These are phyloP conservation scores for Gallinago solitaria DNA, from an alignment of 2,797 vertebrate genomes.

Conservation along the genomic window DNA sequence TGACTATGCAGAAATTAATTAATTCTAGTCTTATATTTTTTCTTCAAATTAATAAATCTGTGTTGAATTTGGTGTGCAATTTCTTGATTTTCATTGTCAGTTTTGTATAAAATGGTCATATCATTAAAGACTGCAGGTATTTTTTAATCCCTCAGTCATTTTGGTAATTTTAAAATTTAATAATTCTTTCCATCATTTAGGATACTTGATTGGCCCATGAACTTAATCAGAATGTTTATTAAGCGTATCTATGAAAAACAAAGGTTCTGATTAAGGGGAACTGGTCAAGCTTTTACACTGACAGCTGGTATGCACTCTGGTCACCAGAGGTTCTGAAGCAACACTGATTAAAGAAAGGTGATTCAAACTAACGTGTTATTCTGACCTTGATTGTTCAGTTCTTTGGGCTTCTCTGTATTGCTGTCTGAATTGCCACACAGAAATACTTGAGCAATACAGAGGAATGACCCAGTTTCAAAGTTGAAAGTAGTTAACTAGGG, in stretches of 20 bases:
- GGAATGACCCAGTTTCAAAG: neutral
- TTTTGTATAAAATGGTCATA: neutral
- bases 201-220: neutral
- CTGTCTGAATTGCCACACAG: neutral
- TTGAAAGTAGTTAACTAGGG: neutral
- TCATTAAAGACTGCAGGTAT: neutral
- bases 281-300: neutral
- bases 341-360: neutral
- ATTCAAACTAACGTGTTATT: neutral
- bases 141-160: neutral
- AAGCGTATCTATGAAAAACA: constrained; percentile 5
- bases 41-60: neutral
- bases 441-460: neutral
- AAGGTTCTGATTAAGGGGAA: constrained; percentile 12
- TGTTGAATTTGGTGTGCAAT: neutral
- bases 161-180: constrained; percentile 29
- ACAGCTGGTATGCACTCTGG: neutral
- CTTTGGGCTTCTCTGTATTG: neutral
- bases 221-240: constrained; percentile 36
- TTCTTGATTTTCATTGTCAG: neutral
- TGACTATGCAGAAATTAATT: neutral
- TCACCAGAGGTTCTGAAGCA: neutral
- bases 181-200: constrained; percentile 43
- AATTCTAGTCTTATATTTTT: neutral
- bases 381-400: neutral